Percentiles rank a stretch among this genome's conserved stretches.
Conservation (phyloP, 2,888 invertebrate genomes). For the Theretra japonica region DNA sequence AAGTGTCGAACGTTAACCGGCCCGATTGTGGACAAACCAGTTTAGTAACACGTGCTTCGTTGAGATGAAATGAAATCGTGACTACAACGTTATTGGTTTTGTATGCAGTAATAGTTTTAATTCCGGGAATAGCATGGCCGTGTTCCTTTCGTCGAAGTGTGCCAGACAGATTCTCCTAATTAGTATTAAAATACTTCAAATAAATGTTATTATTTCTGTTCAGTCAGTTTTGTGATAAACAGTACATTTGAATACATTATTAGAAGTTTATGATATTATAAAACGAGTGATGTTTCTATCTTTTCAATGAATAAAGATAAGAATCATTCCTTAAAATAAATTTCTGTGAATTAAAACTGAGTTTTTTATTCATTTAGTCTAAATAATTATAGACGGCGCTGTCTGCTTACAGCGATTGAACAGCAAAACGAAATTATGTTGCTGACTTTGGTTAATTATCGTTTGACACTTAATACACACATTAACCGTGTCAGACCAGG, state of each 20-base stretch:
- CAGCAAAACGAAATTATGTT: no score
- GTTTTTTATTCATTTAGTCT: no score
- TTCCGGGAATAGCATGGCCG: conserved; percentile 36
- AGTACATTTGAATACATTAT: background rate
- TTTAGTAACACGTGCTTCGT: conserved; percentile 63
- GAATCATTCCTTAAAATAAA: no score
- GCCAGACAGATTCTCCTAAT: conserved; percentile 3
- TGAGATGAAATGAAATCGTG: conserved; percentile 59
- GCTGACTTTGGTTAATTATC: no score
- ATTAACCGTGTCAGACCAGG: no score
- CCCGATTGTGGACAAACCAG: conserved; percentile 47
- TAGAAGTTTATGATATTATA: background rate
- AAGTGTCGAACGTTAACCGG: conserved; percentile 20
- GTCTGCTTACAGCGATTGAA: no score
- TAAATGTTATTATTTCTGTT: background rate
- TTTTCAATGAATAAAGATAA: no score
- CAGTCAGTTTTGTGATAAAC: background rate
- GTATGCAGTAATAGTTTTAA: conserved; percentile 44
- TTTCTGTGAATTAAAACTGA: no score
- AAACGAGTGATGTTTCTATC: no score
- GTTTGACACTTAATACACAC: no score
- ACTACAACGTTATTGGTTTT: conserved; percentile 60
- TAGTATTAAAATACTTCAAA: conserved; percentile 2
- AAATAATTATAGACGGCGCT: no score
- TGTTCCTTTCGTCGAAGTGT: conserved; percentile 35